phyloP scores from a whole-genome alignment of 2,113 vertebrate species.

The Microcebus griseorufus region DNA sequence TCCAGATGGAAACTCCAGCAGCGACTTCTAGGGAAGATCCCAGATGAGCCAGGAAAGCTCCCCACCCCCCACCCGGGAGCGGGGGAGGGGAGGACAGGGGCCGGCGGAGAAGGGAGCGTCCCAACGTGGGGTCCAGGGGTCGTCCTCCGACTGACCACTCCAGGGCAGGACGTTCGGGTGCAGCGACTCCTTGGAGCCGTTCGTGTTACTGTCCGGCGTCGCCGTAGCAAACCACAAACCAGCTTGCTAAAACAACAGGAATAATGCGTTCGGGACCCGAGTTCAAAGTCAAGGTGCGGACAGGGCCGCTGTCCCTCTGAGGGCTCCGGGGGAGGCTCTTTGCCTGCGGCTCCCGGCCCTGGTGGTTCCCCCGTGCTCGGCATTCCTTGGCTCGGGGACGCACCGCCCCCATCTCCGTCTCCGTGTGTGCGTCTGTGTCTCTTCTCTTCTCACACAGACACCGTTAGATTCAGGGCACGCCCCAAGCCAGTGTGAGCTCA shows the following conservation, averaged over 20 bases:
- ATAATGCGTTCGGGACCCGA: background rate
- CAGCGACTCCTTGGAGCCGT: background rate
- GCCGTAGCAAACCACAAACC: background rate
- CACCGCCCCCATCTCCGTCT: background rate
- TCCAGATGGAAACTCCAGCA: constrained; percentile 60
- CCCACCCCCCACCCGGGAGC: too few species aligned
- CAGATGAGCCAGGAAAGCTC: too few species aligned
- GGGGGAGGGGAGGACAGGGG: fast-evolving
- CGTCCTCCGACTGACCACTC: background rate
- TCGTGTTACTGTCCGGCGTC: background rate
- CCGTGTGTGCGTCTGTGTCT: background rate
- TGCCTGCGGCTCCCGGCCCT: background rate
- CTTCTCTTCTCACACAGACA: background rate
- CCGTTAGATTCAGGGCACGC: background rate
- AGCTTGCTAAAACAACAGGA: background rate
- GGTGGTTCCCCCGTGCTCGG: background rate
- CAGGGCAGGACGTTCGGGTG: background rate
- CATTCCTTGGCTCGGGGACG: background rate
- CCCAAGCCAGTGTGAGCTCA: background rate
- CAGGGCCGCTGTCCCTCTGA: background rate
- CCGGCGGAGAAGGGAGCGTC: background rate
- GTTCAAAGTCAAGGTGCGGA: background rate
- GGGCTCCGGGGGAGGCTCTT: background rate
- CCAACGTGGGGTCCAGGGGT: background rate
- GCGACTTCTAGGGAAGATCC: background rate